Evolutionary conservation across 2,888 invertebrate genomes (phyloP).

Genomic region (Apotomis betuletana): DNA sequence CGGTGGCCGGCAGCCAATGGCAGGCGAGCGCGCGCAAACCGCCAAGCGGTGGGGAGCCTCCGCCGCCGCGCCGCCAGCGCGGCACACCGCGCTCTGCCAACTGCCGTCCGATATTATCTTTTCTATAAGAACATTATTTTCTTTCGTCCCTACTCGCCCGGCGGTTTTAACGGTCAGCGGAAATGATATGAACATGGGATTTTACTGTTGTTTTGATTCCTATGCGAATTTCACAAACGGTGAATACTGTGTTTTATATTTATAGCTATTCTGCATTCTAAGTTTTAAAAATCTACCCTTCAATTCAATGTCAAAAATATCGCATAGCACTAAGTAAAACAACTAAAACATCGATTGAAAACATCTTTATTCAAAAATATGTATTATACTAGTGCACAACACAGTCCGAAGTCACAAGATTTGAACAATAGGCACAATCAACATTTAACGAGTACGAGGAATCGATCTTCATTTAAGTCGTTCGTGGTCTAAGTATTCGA

Average conservation of each 20-base stretch:
- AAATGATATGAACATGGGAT: conserved; percentile 80
- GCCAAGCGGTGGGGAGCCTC: conserved; percentile 65
- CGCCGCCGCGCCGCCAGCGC: conserved; percentile 45
- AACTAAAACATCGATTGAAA: conserved; percentile 18
- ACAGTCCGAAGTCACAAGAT: conserved; percentile 30
- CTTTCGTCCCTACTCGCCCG: conserved; percentile 76
- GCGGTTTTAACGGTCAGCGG: conserved; percentile 80
- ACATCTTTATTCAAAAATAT: conserved; percentile 16
- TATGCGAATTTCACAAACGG: neutral
- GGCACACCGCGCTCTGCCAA: conserved; percentile 24
- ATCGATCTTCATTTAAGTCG: conserved; percentile 44
- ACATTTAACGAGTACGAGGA: conserved; percentile 42
- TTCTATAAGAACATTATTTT: conserved; percentile 79
- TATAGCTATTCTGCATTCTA: neutral
- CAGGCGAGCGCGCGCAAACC: conserved; percentile 67
- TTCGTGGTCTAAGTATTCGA: conserved; percentile 42
- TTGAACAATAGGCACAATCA: conserved; percentile 42
- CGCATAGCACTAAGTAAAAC: neutral
- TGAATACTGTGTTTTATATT: neutral
- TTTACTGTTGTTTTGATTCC: conserved; percentile 45
- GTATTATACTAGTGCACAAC: neutral
- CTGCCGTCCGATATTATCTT: conserved; percentile 71
- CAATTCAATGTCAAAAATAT: neutral
- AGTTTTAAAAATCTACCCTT: neutral
- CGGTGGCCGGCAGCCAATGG: conserved; percentile 62